Evolutionary conservation across 1,140 invertebrate genomes (phyloP).

Genomic region (Bombus ignitus): DNA sequence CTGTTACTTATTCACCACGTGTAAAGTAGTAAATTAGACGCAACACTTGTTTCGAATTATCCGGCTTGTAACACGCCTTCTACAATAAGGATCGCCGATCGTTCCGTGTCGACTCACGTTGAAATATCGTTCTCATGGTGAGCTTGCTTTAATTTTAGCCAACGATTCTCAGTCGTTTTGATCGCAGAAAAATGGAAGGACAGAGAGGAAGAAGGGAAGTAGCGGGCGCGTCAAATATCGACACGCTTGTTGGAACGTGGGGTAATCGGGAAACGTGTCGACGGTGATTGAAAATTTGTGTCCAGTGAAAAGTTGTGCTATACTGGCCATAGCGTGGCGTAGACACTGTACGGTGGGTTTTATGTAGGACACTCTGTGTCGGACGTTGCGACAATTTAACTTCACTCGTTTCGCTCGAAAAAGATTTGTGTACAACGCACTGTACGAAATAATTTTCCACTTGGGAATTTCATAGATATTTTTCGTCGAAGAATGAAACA

Average conservation of each 20-base stretch:
- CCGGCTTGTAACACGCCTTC: constrained; percentile 29
- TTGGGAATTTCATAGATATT: too few species aligned
- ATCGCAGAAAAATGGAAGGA: neutral
- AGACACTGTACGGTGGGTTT: neutral
- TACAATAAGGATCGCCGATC: constrained; percentile 22
- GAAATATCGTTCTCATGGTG: constrained; percentile 22
- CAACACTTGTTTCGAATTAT: constrained; percentile 50
- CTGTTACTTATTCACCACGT: neutral
- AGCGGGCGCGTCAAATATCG: neutral
- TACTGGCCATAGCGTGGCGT: neutral
- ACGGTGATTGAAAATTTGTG: neutral
- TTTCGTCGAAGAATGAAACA: too few species aligned
- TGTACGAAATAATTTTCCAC: neutral
- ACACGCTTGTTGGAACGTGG: neutral
- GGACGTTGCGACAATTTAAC: neutral
- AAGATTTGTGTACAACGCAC: neutral
- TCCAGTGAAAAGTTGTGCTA: neutral
- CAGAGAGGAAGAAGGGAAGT: neutral
- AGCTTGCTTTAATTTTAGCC: constrained; percentile 20
- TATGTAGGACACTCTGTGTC: neutral
- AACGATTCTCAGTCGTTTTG: neutral
- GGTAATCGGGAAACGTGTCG: constrained; percentile 11
- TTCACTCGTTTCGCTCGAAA: neutral
- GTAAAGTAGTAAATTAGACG: constrained; percentile 46
- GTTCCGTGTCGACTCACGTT: neutral